phyloP scores from a whole-genome alignment of 2,113 vertebrate species.

The Uria lomvia region DNA sequence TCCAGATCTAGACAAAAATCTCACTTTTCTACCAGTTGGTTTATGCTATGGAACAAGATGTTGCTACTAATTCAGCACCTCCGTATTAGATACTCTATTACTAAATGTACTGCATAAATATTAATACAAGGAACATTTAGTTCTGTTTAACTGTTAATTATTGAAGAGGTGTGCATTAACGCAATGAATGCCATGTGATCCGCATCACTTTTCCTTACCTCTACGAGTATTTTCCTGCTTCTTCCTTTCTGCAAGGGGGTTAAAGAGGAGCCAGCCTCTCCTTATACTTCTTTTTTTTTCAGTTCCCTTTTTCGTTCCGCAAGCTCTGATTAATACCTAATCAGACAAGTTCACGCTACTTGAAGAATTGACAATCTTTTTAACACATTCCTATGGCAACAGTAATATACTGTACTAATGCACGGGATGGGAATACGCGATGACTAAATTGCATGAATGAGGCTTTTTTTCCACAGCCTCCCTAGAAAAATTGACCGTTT shows the following conservation, averaged over 20 bases:
- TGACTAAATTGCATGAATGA: slow-evolving; percentile 66
- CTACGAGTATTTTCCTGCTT: background rate
- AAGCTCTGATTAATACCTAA: slow-evolving; percentile 75
- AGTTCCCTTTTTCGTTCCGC: slow-evolving; percentile 72
- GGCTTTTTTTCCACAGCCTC: slow-evolving; percentile 61
- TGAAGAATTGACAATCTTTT: slow-evolving; percentile 71
- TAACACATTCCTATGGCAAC: slow-evolving; percentile 87
- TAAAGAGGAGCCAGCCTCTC: slow-evolving; percentile 89
- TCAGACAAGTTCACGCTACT: slow-evolving; percentile 76
- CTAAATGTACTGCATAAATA: slow-evolving; percentile 73
- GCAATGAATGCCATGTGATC: background rate
- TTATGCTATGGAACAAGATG: slow-evolving; percentile 58
- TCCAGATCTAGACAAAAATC: slow-evolving; percentile 59
- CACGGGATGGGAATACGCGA: slow-evolving; percentile 79
- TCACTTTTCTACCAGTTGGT: slow-evolving; percentile 54
- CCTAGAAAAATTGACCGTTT: slow-evolving; percentile 28
- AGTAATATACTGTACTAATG: slow-evolving; percentile 99
- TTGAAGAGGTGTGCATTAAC: slow-evolving; percentile 48
- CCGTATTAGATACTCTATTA: slow-evolving; percentile 57
- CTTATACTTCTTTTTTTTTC: background rate
- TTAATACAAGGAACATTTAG: slow-evolving; percentile 62
- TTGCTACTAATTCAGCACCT: slow-evolving; percentile 68
- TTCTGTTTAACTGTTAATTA: slow-evolving; percentile 38
- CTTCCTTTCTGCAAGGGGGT: slow-evolving; percentile 32
- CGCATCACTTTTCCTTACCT: slow-evolving; percentile 19